phyloP scores from a whole-genome alignment of 2,797 vertebrate species.

The Pygocentrus nattereri region DNA sequence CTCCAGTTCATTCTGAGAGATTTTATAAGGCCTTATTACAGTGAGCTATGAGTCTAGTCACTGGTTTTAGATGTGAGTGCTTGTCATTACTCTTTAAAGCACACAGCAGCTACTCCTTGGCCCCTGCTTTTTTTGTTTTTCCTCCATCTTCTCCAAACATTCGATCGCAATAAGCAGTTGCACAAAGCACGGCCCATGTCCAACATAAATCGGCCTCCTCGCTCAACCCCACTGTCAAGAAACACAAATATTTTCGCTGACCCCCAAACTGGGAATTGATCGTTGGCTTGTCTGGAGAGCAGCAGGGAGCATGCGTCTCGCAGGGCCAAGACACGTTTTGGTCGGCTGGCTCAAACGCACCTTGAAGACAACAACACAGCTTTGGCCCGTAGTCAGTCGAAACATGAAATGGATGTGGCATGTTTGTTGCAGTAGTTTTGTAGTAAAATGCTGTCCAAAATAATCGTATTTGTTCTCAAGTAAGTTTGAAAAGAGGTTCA shows the following conservation, averaged over 20 bases:
- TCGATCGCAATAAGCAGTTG: neutral
- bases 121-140: neutral
- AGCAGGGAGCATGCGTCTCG: neutral
- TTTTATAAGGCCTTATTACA: slow-evolving; percentile 38
- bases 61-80: slow-evolving; percentile 16
- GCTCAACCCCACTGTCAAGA: slow-evolving; percentile 44
- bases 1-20: slow-evolving; percentile 23
- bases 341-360: neutral
- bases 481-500: neutral
- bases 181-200: slow-evolving; percentile 36
- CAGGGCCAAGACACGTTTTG: neutral
- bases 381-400: neutral
- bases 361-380: neutral
- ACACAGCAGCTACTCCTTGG: slow-evolving; percentile 6
- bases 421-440: neutral
- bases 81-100: slow-evolving; percentile 42
- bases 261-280: slow-evolving; percentile 48
- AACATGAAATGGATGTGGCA: neutral
- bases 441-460: neutral
- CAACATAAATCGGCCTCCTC: slow-evolving; percentile 53
- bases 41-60: slow-evolving; percentile 22
- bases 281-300: neutral
- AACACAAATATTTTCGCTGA: slow-evolving; percentile 59
- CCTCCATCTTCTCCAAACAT: slow-evolving; percentile 11
- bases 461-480: neutral